Evolutionary conservation across 2,888 invertebrate genomes (phyloP), one percentile per base, ranked within the genome.

Genomic region (Taphrorychus bicolor): DNA sequence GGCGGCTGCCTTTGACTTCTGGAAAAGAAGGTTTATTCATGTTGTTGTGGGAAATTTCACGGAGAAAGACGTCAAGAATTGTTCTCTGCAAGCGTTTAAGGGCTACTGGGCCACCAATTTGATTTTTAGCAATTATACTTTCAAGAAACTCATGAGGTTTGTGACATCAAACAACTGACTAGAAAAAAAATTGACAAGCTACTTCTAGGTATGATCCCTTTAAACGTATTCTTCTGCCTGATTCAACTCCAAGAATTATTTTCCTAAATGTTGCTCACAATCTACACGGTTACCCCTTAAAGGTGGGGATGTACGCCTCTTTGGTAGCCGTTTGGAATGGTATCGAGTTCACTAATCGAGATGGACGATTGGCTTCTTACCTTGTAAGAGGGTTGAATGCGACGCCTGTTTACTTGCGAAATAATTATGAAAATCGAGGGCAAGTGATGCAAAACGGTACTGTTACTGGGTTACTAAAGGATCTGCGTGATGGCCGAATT

Each of bases 101-200:
- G 40, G 40, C 0, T 56, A 56, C n/a, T 56, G 56, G 56, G 18
- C n/a, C 5, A 56, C 56, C 3, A 32, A 56, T 18, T n/a, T 56
- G 32, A 40, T 32, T 24, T 56, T 56, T 19, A 56, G 17, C 9
- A 7, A 56, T 7, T 19, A 18, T 2, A 40, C 5, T 17, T 56
- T 56, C 40, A 16, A n/a, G 11, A 3, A 5, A 7, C 9, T 56
- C 2, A 40, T 5, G 40, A 56, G 56, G 56, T 56, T 22, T 19
- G 19, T 9, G 11, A 4, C 16, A 14, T 42, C n/a, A 53, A n/a
- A n/a, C n/a, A n/a, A n/a, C n/a, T n/a, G n/a, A n/a, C n/a, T n/a
- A n/a, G n/a, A n/a, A n/a, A n/a, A n/a, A n/a, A n/a, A n/a, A n/a
- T n/a, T n/a, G n/a, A n/a, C n/a, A n/a, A n/a, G n/a, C n/a, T 51